Conservation (phyloP, 1,140 invertebrate genomes). For the Phenacoccus solenopsis region DNA sequence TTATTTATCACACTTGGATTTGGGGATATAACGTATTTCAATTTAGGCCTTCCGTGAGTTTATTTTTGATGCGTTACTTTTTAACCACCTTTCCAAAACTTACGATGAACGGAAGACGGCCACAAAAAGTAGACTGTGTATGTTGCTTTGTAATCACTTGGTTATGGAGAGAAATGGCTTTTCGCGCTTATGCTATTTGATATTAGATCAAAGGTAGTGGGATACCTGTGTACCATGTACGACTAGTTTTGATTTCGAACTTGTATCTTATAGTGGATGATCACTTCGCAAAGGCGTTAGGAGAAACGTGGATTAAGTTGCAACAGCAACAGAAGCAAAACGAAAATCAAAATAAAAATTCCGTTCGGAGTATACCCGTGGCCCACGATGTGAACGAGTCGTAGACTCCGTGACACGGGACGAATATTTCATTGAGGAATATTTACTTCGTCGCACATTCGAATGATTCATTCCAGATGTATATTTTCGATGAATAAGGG, state of each 20-base stretch:
- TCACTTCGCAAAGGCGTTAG: slow-evolving; percentile 90
- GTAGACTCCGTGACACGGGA: neutral
- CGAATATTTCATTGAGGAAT: neutral
- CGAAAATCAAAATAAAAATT: slow-evolving; percentile 1
- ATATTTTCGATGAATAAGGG: neutral
- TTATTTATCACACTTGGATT: too few species aligned
- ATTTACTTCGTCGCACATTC: neutral
- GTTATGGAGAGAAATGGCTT: too few species aligned
- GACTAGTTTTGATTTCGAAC: neutral
- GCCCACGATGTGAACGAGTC: neutral
- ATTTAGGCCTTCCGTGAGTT: too few species aligned
- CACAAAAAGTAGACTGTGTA: too few species aligned
- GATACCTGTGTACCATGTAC: too few species aligned
- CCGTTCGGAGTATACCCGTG: neutral
- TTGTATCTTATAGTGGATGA: slow-evolving; percentile 60
- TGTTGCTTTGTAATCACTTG: too few species aligned
- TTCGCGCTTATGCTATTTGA: too few species aligned
- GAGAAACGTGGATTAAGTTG: slow-evolving; percentile 83
- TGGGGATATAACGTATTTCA: too few species aligned
- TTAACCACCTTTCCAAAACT: too few species aligned
- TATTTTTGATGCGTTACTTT: too few species aligned
- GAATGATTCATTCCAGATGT: neutral
- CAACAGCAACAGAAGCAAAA: slow-evolving; percentile 32
- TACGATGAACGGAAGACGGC: too few species aligned
- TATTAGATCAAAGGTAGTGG: too few species aligned